These are phyloP conservation scores for Mirza zaza DNA, from an alignment of 2,113 vertebrate genomes.

Conservation along the genomic window DNA sequence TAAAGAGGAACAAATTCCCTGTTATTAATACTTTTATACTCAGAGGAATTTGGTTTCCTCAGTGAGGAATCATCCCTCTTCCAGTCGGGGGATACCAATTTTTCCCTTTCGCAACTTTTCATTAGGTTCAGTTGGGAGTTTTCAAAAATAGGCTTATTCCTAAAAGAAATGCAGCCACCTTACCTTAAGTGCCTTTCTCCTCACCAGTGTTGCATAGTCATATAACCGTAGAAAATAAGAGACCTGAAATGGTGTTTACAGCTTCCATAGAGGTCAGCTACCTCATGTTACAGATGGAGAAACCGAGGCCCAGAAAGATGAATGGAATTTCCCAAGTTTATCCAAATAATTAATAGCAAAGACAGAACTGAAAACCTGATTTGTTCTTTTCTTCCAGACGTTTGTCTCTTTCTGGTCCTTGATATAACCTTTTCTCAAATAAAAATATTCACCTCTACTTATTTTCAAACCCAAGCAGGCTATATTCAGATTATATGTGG, in stretches of 20 bases:
- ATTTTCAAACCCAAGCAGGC: not conserved
- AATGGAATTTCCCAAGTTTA: not conserved
- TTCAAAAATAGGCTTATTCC: not conserved
- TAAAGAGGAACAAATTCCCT: not conserved
- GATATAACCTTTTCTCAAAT: not conserved
- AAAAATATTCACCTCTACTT: not conserved
- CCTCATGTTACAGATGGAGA: not conserved
- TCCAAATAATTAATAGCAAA: not conserved
- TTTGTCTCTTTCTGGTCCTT: not conserved
- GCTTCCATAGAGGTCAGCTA: not conserved
- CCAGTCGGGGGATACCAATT: too few relatives aligned
- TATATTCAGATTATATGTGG: not conserved
- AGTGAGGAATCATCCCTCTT: not conserved
- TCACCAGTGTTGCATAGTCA: not conserved
- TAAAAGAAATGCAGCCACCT: not conserved
- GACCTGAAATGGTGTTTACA: not conserved
- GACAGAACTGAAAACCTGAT: not conserved
- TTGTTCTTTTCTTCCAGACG: not conserved
- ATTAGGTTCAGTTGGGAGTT: not conserved
- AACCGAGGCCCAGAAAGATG: not conserved
- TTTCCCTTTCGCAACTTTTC: not conserved
- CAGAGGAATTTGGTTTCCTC: not conserved
- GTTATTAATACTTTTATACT: not conserved
- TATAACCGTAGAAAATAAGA: not conserved
- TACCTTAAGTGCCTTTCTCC: not conserved